These are phyloP conservation scores for Ecdyonurus torrentis DNA, from an alignment of 2,888 invertebrate species.

Conservation along the genomic window DNA sequence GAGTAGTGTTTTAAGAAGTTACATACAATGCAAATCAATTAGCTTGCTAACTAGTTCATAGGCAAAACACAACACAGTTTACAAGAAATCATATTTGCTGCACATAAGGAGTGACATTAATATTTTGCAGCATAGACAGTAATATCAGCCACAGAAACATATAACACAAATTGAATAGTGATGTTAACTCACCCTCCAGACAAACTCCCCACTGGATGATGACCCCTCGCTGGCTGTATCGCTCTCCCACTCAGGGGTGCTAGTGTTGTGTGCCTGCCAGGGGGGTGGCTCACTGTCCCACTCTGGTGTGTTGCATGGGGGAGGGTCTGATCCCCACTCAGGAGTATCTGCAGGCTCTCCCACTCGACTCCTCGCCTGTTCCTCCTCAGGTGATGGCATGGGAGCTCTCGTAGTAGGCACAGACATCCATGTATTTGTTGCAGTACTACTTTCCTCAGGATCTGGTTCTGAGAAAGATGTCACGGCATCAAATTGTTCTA, in stretches of 20 bases:
- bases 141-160: too few relatives aligned
- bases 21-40: too few relatives aligned
- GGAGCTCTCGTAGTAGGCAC: slow-evolving; percentile 19
- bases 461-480: neutral
- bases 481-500: neutral
- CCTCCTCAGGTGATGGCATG: slow-evolving; percentile 27
- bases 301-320: too few relatives aligned
- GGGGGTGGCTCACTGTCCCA: neutral
- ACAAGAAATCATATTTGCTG: too few relatives aligned
- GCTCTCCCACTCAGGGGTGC: slow-evolving; percentile 47
- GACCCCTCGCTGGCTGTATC: slow-evolving; percentile 38
- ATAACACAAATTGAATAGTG: too few relatives aligned
- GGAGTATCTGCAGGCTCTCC: neutral
- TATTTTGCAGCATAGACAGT: too few relatives aligned
- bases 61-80: too few relatives aligned
- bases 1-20: too few relatives aligned
- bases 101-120: too few relatives aligned
- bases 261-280: neutral
- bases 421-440: neutral
- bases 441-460: neutral
- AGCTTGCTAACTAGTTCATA: too few relatives aligned
- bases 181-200: slow-evolving; percentile 55
- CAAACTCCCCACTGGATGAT: slow-evolving; percentile 59
- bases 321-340: too few relatives aligned
- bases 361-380: slow-evolving; percentile 16